These are phyloP conservation scores for Cynopterus sphinx DNA, from an alignment of 2,797 vertebrate genomes.

Conservation along the genomic window DNA sequence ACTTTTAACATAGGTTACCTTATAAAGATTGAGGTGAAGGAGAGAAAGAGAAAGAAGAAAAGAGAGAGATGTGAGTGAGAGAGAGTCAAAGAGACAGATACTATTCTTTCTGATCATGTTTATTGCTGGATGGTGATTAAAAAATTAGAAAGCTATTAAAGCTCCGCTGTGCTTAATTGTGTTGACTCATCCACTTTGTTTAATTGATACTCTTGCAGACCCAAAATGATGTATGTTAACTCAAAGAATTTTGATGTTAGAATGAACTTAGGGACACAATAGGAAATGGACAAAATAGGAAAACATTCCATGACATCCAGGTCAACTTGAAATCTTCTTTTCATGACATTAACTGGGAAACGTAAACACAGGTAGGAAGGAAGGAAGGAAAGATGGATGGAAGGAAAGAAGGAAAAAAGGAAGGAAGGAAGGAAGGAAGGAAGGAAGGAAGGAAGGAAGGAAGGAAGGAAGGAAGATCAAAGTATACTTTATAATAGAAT, in stretches of 20 bases:
- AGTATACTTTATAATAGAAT: neutral
- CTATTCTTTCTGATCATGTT: neutral
- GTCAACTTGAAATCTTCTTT: neutral
- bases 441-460: neutral
- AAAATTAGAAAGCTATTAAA: neutral
- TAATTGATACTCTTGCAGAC: neutral
- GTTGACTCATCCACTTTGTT: neutral
- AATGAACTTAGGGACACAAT: neutral
- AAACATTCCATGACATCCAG: neutral
- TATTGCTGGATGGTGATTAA: neutral
- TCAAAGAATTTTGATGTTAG: neutral
- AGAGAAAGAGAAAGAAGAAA: neutral
- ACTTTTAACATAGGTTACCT: neutral
- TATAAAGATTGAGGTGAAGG: neutral
- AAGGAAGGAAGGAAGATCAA: neutral
- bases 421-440: neutral
- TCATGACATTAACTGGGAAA: neutral
- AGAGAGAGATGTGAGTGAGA: neutral
- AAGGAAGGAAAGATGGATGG: neutral
- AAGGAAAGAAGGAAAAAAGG: too few relatives aligned
- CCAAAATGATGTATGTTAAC: neutral
- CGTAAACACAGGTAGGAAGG: too few relatives aligned
- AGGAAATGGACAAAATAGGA: neutral
- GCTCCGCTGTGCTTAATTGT: neutral
- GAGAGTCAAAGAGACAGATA: neutral